Evolutionary conservation across 2,797 vertebrate species (phyloP), one percentile per base, ranked within the genome.

Genomic region (Columba guinea): DNA sequence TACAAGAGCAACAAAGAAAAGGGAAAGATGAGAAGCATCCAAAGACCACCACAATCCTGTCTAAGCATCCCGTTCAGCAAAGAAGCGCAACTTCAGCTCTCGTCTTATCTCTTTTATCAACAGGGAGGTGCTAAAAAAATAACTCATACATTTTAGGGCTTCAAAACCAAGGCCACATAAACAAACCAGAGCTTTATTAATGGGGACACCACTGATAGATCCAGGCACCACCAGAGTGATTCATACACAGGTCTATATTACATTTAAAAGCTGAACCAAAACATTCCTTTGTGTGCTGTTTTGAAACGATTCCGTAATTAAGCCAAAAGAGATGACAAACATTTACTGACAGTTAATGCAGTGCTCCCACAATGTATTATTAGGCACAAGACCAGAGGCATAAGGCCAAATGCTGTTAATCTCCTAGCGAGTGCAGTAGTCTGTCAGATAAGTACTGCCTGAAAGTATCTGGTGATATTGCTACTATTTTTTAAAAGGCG

Each of bases 371-470:
- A 0, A 82, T 73, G 89, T 93, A 77, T 89, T 75, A 85, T 85
- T 90, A 96, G 94, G 93, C 90, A 87, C 37, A 78, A 77, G 71
- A 87, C 78, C 87, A 95, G 68, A 70, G 89, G 93, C 56, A 12
- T 32, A 67, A 58, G 93, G 81, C 93, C 95, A 95, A 94, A 65
- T 13, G 37, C 81, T 89, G 89, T 75, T 94, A 67, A 94, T 80
- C 87, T 78, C 74, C 62, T 32, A 53, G 73, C 0, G 5, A 92
- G 62, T 51, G 87, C 81, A 60, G 49, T 1, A 24, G 24, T 28
- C 79, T 59, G 82, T 94, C 83, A 37, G 67, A 88, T 34, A 68
- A 2, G 3, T 16, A 35, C 20, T 70, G 79, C 53, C 65, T 83
- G 59, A 85, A 91, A 90, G 73, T 55, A 95, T 7, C 59, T 5